phyloP scores from a whole-genome alignment of 2,888 invertebrate genomes.

The Acanthococcus lagerstroemiae region DNA sequence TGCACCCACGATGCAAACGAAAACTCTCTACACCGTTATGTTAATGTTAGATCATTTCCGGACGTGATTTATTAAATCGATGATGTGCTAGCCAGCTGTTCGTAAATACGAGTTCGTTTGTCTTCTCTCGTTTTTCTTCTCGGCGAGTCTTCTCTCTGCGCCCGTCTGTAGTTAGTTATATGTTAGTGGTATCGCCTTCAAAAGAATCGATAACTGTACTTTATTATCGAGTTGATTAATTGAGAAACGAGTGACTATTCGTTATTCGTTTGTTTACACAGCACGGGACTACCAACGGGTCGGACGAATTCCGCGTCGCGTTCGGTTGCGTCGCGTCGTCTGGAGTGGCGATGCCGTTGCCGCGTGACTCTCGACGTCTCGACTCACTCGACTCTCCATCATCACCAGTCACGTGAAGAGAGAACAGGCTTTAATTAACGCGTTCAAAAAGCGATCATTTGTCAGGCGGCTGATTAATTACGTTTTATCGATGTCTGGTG shows the following conservation, averaged over 20 bases:
- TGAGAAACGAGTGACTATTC: not conserved
- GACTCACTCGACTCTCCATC: too few relatives aligned
- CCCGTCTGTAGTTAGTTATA: too few relatives aligned
- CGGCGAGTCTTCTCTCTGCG: too few relatives aligned
- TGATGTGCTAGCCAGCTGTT: slow-evolving; percentile 11
- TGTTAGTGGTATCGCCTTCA: too few relatives aligned
- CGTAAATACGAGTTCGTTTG: too few relatives aligned
- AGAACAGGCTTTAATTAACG: not conserved
- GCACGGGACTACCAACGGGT: not conserved
- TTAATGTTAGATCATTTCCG: slow-evolving; percentile 7
- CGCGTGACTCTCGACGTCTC: too few relatives aligned
- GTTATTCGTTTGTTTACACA: not conserved
- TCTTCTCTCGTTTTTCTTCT: too few relatives aligned
- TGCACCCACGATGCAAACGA: slow-evolving; percentile 4
- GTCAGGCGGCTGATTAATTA: not conserved
- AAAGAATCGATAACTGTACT: not conserved
- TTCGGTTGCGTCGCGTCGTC: too few relatives aligned
- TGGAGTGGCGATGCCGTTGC: too few relatives aligned
- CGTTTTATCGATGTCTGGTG: not conserved
- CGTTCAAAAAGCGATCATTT: not conserved
- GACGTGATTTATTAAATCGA: slow-evolving; percentile 4
- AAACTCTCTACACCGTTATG: not conserved
- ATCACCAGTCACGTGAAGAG: not conserved
- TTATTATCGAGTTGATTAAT: not conserved
- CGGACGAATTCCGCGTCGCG: not conserved